phyloP scores from a whole-genome alignment of 1,140 invertebrate species.

The Ditylenchus dipsaci region DNA sequence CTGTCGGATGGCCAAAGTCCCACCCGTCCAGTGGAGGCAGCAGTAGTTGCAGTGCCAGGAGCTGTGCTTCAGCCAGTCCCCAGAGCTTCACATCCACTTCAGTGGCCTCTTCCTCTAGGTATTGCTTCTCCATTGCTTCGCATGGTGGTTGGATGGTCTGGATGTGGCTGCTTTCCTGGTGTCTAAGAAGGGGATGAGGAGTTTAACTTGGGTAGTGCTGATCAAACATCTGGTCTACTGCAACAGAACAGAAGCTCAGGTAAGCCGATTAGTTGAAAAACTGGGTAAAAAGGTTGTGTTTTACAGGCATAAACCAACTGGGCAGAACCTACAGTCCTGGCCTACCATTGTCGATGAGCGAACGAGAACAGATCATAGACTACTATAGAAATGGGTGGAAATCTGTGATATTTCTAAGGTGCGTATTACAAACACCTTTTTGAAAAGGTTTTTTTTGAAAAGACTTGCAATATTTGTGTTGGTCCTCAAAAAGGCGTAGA shows the following conservation, averaged over 20 bases:
- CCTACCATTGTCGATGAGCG: conserved; percentile 50
- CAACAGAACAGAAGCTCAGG: background rate
- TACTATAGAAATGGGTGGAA: conserved; percentile 56
- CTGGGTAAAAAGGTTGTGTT: background rate
- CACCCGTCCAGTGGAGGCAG: background rate
- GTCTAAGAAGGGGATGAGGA: no score
- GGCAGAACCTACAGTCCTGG: conserved; percentile 53
- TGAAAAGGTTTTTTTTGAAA: no score
- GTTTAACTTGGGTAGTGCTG: no score
- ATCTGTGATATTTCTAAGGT: conserved; percentile 56
- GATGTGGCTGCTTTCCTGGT: no score
- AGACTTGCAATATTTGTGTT: no score
- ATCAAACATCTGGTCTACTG: background rate
- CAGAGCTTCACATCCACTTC: no score
- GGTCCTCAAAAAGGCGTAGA: no score
- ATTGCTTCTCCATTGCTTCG: no score
- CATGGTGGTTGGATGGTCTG: no score
- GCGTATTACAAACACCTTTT: no score
- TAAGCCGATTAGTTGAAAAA: background rate
- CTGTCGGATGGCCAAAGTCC: background rate
- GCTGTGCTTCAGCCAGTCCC: background rate
- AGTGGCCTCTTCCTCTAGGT: no score
- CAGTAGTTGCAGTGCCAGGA: background rate
- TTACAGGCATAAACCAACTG: conserved; percentile 53
- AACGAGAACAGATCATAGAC: conserved; percentile 51